Percentiles rank a stretch among this genome's conserved stretches.
Conservation (phyloP, 2,888 invertebrate genomes). For the Pseudococcus jackbeardsleyi region DNA sequence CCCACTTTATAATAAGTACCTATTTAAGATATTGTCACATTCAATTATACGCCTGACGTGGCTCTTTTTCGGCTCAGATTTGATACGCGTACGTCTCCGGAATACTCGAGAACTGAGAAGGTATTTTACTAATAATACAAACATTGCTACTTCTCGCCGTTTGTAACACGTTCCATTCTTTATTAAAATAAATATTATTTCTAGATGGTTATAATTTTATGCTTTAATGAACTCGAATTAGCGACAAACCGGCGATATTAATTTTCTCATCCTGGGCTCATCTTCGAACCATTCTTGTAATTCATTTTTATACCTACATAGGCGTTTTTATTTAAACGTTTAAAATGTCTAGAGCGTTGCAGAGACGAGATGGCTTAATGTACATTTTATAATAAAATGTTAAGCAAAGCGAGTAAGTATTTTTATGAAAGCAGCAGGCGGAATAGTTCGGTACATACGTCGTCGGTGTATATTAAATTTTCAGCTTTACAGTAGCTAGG, state of each 20-base stretch:
- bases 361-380: not conserved
- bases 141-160: constrained; percentile 51
- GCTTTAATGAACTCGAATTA: constrained; percentile 54
- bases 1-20: constrained; percentile 16
- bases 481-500: not conserved
- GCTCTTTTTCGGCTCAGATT: constrained; percentile 38
- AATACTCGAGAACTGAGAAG: constrained; percentile 6
- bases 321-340: no score
- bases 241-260: constrained; percentile 28
- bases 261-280: not conserved
- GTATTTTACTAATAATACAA: constrained; percentile 52
- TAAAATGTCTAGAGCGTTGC: not conserved
- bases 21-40: constrained; percentile 42
- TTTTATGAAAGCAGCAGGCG: not conserved
- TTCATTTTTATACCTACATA: no score
- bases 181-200: constrained; percentile 55
- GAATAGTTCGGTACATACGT: no score
- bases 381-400: not conserved
- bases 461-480: constrained; percentile 30
- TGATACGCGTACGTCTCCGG: not conserved
- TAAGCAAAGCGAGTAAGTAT: not conserved
- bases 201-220: constrained; percentile 47
- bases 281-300: no score
- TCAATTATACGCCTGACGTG: constrained; percentile 37
- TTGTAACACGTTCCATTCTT: constrained; percentile 41